These are phyloP conservation scores for Ips typographus DNA, from an alignment of 1,140 invertebrate genomes.

Conservation along the genomic window DNA sequence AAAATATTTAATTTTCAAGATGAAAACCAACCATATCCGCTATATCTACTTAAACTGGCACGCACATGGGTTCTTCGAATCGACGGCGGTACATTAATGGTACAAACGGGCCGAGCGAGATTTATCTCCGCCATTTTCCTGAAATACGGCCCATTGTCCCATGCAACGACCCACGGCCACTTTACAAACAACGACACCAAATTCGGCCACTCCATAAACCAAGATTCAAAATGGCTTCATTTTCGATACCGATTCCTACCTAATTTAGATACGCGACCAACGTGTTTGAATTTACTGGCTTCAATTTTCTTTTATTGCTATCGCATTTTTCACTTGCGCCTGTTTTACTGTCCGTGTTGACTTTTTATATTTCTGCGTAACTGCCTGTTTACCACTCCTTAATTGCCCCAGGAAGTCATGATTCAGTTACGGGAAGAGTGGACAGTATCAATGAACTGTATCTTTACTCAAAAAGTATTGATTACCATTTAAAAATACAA, in stretches of 20 bases:
- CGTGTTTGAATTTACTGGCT: background rate
- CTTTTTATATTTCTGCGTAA: no score
- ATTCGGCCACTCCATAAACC: slow-evolving; percentile 52
- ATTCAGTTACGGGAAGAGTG: no score
- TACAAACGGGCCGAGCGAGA: slow-evolving; percentile 42
- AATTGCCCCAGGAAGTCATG: no score
- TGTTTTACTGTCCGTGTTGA: no score
- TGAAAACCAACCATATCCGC: no score
- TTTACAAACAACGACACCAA: slow-evolving; percentile 52
- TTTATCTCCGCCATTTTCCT: slow-evolving; percentile 48
- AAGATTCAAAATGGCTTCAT: slow-evolving; percentile 53
- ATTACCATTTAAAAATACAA: no score
- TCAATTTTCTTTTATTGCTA: background rate
- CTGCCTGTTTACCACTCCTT: no score
- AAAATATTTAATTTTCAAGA: no score
- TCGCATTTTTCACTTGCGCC: background rate
- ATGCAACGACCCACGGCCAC: slow-evolving; percentile 47
- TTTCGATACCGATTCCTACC: slow-evolving; percentile 46
- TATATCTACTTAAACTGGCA: background rate
- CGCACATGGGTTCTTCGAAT: slow-evolving; percentile 42
- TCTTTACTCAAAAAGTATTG: no score
- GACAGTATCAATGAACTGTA: no score
- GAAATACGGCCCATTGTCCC: slow-evolving; percentile 51
- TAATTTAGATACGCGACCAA: slow-evolving; percentile 44
- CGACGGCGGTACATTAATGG: slow-evolving; percentile 44